Evolutionary conservation across 1,140 invertebrate species (phyloP).

Genomic region (Pogonognathellus flavescens): DNA sequence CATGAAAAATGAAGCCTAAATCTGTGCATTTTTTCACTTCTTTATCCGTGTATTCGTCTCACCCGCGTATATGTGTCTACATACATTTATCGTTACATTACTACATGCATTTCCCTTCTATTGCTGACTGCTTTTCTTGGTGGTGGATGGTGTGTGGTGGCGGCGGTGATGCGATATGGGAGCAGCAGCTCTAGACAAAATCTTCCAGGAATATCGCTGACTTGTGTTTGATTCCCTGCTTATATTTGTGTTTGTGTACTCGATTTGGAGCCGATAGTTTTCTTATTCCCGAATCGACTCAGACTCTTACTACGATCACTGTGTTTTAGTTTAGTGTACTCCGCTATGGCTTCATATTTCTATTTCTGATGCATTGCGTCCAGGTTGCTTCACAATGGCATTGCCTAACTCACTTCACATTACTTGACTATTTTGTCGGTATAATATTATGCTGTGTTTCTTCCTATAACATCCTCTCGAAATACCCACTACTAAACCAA

Average conservation of each 20-base stretch:
- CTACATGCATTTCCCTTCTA: constrained; percentile 18
- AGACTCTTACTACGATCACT: not conserved
- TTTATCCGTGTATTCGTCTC: constrained; percentile 26
- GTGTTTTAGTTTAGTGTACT: not conserved
- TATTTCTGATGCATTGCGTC: too few species aligned
- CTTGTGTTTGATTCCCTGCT: constrained; percentile 55
- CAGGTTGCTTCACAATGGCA: too few species aligned
- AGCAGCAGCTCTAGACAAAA: constrained; percentile 13
- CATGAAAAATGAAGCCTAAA: constrained; percentile 66
- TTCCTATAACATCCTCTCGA: too few species aligned
- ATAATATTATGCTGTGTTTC: too few species aligned
- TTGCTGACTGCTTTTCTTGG: not conserved
- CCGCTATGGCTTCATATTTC: too few species aligned
- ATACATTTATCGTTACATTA: not conserved
- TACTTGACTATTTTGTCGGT: not conserved
- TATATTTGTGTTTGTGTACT: constrained; percentile 50
- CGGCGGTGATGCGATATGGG: constrained; percentile 22
- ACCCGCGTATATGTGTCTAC: not conserved
- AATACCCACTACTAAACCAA: too few species aligned
- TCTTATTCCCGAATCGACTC: not conserved
- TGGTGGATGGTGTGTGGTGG: not conserved
- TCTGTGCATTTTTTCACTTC: constrained; percentile 63
- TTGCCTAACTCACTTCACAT: not conserved
- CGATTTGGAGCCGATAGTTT: constrained; percentile 20
- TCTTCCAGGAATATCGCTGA: constrained; percentile 56